Base-by-base conservation (phyloP, 1,140 invertebrate genomes). In the Hypsibius dujardini region DNA sequence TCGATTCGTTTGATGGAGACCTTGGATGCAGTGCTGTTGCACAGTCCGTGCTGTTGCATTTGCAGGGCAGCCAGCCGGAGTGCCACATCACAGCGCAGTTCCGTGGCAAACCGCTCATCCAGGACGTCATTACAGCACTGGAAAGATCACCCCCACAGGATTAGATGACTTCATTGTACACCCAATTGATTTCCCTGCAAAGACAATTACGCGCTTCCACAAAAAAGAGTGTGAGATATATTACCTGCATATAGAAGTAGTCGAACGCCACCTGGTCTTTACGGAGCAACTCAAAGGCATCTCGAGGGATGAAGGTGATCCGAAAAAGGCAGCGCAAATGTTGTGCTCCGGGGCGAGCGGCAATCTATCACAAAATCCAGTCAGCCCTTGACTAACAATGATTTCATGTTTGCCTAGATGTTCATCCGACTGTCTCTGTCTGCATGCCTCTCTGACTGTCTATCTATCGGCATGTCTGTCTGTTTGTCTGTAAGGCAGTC, bases 91-190 rank as follows among this genome's bases (percentile, higher is more conserved):
- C 90, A 89, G 75, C 91, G 88, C 70, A 94, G 83, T 77, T 94
- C 90, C 0, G 90, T 89, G 0, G 89, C 87, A 79, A 92, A 92
- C 59, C 90, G 79, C 76, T 93, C 90, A 76, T 92, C 88, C 3
- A 91, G 87, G 2, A 94, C 89, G 80, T 95, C 91, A 78, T 92
- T 93, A 77, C 90, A 92, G 79, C 90, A 92, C 83, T 92, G 85
- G 47, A 82, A 80, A 73, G 73, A 74, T 7, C 73, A 42, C 42
- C 28, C 40, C 2, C 42, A 14, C 15, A 71, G 28, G 69, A 14
- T 15, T 71, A 71, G 71, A 73, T 7, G 14, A 71, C 42, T 69
- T 46, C 56, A 71, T 28, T 28, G 28, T 28, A 28, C 28, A 28
- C 28, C 28, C 28, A 28, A 28, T 28, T 28, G 28, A 28, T 28